These are phyloP conservation scores for Diarsia rubi DNA, from an alignment of 2,888 invertebrate genomes.

Conservation along the genomic window DNA sequence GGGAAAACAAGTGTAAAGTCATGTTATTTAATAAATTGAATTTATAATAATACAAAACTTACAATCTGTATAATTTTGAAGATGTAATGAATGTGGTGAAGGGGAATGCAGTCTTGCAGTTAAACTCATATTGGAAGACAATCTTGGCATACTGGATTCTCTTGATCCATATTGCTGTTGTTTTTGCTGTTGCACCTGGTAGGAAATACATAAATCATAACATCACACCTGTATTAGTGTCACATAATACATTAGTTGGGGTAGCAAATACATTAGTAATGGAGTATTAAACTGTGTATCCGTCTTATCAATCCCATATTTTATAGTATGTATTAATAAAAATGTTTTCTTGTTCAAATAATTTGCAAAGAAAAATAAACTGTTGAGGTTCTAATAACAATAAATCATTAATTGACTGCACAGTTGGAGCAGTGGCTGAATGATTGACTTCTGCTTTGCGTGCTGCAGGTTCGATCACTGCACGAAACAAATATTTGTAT, in stretches of 20 bases:
- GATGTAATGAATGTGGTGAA: slow-evolving; percentile 84
- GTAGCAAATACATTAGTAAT: background rate
- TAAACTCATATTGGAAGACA: slow-evolving; percentile 86
- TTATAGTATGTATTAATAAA: background rate
- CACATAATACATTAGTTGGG: background rate
- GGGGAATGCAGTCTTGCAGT: slow-evolving; percentile 85
- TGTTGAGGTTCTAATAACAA: background rate
- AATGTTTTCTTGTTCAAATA: background rate
- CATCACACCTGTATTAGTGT: background rate
- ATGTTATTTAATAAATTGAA: background rate
- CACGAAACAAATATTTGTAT: too few relatives aligned
- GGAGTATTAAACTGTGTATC: slow-evolving; percentile 1
- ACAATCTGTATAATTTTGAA: slow-evolving; percentile 86
- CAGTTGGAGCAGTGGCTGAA: too few relatives aligned
- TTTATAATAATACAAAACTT: slow-evolving; percentile 63
- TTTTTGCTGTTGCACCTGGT: slow-evolving; percentile 87
- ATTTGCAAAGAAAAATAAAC: background rate
- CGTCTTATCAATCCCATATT: background rate
- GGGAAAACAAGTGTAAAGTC: background rate
- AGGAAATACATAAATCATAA: background rate
- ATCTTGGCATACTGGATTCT: slow-evolving; percentile 85
- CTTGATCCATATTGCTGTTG: slow-evolving; percentile 88
- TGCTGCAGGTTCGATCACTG: too few relatives aligned
- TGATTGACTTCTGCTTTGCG: too few relatives aligned
- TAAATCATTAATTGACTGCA: background rate